Percentiles rank a stretch among this genome's conserved stretches.
Conservation (phyloP, 2,888 invertebrate genomes). For the Epirrhoe tristata region DNA sequence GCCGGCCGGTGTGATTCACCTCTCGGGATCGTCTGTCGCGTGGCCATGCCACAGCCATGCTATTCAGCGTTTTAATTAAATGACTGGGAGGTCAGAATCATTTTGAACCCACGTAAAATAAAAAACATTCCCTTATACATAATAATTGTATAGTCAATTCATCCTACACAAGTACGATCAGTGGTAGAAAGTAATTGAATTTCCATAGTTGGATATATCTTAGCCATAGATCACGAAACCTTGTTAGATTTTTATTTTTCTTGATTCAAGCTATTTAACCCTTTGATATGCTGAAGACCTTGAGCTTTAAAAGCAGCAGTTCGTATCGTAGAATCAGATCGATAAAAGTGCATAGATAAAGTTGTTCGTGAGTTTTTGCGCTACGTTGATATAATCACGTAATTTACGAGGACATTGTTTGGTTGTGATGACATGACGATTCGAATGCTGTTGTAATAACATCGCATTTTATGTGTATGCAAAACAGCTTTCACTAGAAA, state of each 20-base stretch:
- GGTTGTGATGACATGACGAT: conserved; percentile 29
- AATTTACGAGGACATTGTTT: conserved; percentile 2
- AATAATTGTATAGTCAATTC: not conserved
- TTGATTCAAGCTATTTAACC: no score
- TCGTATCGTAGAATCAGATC: conserved; percentile 6
- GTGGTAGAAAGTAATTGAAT: no score
- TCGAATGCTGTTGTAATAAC: conserved; percentile 33
- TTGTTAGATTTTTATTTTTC: no score
- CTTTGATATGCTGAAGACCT: not conserved
- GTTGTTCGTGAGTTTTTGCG: not conserved
- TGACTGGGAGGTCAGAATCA: conserved; percentile 24
- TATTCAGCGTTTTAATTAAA: conserved; percentile 7
- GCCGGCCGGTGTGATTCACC: conserved; percentile 54
- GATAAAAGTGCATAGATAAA: conserved; percentile 13
- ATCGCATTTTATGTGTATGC: conserved; percentile 50
- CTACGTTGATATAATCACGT: conserved; percentile 13
- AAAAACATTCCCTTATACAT: not conserved
- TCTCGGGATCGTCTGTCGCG: conserved; percentile 41
- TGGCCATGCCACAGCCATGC: conserved; percentile 41
- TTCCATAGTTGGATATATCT: no score
- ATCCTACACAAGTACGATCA: no score
- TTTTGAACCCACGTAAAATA: not conserved
- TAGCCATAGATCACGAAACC: no score
- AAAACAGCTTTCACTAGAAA: conserved; percentile 52
- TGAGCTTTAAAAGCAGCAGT: conserved; percentile 14